phyloP scores from a whole-genome alignment of 2,113 vertebrate species.

The Mungos mungo region DNA sequence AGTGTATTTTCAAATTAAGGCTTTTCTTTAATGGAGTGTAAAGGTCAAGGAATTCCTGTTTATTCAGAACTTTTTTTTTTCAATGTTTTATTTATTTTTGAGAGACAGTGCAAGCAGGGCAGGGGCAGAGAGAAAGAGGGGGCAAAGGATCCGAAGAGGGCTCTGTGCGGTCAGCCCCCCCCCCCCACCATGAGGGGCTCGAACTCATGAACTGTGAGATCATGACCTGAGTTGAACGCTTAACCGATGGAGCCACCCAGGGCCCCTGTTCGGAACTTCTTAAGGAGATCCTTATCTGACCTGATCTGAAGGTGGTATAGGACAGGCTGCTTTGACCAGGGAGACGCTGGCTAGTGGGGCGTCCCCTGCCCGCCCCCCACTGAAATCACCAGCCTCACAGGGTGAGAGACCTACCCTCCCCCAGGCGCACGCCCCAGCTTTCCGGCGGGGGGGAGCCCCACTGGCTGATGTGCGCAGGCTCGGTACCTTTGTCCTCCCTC shows the following conservation, averaged over 20 bases:
- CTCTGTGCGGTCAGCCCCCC: too few relatives aligned
- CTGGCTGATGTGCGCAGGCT: accelerated
- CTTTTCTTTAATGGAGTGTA: background rate
- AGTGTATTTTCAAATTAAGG: background rate
- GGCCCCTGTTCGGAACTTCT: background rate
- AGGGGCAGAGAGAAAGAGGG: too few relatives aligned
- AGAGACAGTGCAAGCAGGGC: too few relatives aligned
- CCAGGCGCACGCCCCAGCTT: accelerated
- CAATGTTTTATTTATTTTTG: too few relatives aligned
- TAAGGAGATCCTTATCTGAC: background rate
- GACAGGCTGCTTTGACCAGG: background rate
- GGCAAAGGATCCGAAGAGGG: too few relatives aligned
- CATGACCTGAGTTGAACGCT: too few relatives aligned
- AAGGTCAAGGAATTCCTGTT: background rate
- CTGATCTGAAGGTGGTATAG: background rate
- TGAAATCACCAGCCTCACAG: accelerated
- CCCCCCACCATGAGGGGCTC: too few relatives aligned
- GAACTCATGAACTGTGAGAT: too few relatives aligned
- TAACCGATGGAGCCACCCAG: too few relatives aligned
- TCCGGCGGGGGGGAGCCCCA: background rate
- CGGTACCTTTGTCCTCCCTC: background rate
- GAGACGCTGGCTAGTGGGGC: accelerated
- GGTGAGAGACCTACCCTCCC: background rate
- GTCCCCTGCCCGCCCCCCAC: accelerated
- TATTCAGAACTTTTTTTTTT: background rate